Conservation (phyloP, 2,113 vertebrate species). For the Mus spicilegus region DNA sequence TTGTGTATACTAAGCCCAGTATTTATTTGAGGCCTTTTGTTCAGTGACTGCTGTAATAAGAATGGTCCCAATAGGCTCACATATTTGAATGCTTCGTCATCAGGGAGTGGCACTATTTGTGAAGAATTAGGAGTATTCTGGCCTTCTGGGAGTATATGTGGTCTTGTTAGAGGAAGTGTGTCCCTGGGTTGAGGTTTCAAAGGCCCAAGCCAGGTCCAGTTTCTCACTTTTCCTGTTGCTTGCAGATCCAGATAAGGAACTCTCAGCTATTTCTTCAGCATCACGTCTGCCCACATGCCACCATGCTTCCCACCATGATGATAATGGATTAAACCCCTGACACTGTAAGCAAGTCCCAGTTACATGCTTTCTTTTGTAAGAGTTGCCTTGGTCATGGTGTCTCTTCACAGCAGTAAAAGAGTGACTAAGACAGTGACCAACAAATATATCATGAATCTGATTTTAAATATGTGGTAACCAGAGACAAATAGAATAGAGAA, state of each 20-base stretch:
- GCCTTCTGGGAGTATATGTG: neutral
- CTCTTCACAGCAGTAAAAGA: neutral
- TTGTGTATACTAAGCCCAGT: neutral
- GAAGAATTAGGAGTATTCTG: neutral
- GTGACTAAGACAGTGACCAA: neutral
- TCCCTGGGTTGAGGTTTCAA: neutral
- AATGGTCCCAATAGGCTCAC: neutral
- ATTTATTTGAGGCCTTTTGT: neutral
- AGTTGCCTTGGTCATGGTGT: neutral
- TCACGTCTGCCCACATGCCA: neutral
- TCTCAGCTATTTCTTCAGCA: neutral
- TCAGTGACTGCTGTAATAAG: neutral
- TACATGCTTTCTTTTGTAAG: neutral
- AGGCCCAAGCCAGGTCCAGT: neutral
- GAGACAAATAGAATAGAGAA: conserved; percentile 21
- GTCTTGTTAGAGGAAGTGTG: neutral
- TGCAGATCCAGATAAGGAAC: neutral
- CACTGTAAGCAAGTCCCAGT: neutral
- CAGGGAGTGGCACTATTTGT: neutral
- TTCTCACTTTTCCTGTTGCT: neutral
- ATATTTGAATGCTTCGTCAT: neutral
- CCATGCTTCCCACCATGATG: neutral
- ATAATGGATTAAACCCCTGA: neutral
- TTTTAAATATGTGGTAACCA: conserved; percentile 53
- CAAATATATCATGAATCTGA: conserved; percentile 1